These are phyloP conservation scores for Lamproptera curius DNA, from an alignment of 2,888 invertebrate genomes.

Conservation along the genomic window DNA sequence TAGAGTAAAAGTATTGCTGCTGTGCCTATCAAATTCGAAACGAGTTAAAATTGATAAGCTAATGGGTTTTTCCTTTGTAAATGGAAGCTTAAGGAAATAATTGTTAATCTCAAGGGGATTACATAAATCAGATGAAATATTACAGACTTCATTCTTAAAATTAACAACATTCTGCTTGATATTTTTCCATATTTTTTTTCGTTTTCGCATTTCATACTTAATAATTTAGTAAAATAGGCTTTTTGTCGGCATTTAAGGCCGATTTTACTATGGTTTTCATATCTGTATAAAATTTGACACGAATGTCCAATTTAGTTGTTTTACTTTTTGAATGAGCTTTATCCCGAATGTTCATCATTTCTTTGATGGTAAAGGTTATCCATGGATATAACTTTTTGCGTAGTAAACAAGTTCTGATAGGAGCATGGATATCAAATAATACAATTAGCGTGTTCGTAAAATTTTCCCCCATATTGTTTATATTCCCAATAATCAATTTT, in stretches of 20 bases:
- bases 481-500: not conserved
- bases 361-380: constrained; percentile 14
- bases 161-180: constrained; percentile 4
- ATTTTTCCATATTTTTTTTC: constrained; percentile 15
- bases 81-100: constrained; percentile 18
- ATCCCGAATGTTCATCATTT: constrained; percentile 18
- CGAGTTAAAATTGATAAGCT: too few species aligned
- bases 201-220: constrained; percentile 10
- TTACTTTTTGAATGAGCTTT: constrained; percentile 2
- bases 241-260: constrained; percentile 15
- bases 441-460: not conserved
- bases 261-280: constrained; percentile 8
- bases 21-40: too few species aligned
- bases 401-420: not conserved
- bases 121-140: constrained; percentile 7
- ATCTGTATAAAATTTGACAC: constrained; percentile 16
- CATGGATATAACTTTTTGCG: constrained; percentile 2
- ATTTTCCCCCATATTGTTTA: not conserved
- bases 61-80: not conserved
- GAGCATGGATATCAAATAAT: not conserved
- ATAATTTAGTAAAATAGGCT: constrained; percentile 14
- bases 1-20: too few species aligned
- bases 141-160: not conserved
- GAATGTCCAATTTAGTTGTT: constrained; percentile 5
- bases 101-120: constrained; percentile 14